Evolutionary conservation across 2,113 vertebrate species (phyloP), one percentile per base, ranked within the genome.

Genomic region (Stegastes partitus): DNA sequence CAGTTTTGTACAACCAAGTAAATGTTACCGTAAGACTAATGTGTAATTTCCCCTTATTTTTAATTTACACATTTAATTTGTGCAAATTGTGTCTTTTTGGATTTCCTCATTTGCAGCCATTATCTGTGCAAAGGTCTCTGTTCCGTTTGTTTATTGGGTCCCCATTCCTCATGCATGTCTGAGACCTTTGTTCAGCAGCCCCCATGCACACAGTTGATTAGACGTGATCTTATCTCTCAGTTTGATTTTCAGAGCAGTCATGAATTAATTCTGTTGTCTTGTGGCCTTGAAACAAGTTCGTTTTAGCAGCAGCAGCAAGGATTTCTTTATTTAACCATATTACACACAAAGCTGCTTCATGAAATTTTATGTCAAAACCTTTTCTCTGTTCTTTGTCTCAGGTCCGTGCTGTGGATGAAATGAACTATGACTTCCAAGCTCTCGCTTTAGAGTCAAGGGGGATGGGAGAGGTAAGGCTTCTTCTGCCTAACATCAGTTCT

Each of bases 401-500:
- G 98, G 96, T 96, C 87, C 95, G 96, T 85, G 94, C 96, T 91
- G 94, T 96, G 87, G 98, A 99, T 96, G 98, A 99, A 93, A 98
- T 99, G 98, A 99, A 99, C 94, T 98, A 99, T 92, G 97, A 97
- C 90, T 99, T 99, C 95, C 98, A 99, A 95, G 98, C 98, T 84
- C 96, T 99, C 90, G 97, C 98, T 90, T 94, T 99, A 95, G 98
- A 99, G 94, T 97, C 97, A 31, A 96, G 97, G 93, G 97, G 98
- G 92, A 98, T 99, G 96, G 97, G 98, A 93, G 98, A 99, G 96
- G 98, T 99, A 95, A 95, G 93, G 0, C 0, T 0, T 39, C 49
- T 45, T 39, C 10, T 45, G 21, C 15, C 12, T 19, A 15, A 22
- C 4, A 28, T 22, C 37, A 42, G 12, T 16, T 22, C 11, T 50